phyloP scores from a whole-genome alignment of 1,140 invertebrate genomes.

The Drosophila subobscura region DNA sequence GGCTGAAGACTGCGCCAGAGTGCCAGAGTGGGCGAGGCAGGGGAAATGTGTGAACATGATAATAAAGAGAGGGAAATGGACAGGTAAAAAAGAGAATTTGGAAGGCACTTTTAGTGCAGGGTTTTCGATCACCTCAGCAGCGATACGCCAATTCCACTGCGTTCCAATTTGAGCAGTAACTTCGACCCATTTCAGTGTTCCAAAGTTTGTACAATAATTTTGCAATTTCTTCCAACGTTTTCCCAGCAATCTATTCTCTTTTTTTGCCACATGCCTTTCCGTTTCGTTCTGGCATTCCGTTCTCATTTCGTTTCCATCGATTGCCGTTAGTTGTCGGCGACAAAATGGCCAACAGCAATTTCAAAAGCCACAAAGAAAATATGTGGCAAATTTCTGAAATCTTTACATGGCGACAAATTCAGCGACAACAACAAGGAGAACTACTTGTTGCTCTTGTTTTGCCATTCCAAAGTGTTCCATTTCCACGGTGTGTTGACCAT shows the following conservation, averaged over 20 bases:
- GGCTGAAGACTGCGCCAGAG: too few relatives aligned
- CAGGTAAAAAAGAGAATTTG: too few relatives aligned
- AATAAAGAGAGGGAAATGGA: too few relatives aligned
- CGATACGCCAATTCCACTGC: too few relatives aligned
- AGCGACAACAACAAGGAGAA: slow-evolving; percentile 8
- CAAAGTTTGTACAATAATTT: too few relatives aligned
- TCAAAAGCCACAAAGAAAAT: slow-evolving; percentile 59
- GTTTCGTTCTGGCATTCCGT: slow-evolving; percentile 43
- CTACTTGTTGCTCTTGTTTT: neutral
- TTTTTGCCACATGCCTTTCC: slow-evolving; percentile 13
- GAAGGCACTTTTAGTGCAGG: too few relatives aligned
- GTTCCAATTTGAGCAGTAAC: too few relatives aligned
- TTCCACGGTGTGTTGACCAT: slow-evolving; percentile 50
- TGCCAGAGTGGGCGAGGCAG: neutral
- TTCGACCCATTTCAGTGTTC: too few relatives aligned
- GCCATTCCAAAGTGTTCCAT: slow-evolving; percentile 40
- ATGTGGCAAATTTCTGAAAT: slow-evolving; percentile 61
- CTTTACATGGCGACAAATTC: slow-evolving; percentile 51
- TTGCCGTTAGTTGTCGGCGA: slow-evolving; percentile 30
- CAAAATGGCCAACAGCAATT: slow-evolving; percentile 43
- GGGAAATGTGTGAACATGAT: too few relatives aligned
- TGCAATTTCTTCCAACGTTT: slow-evolving; percentile 6
- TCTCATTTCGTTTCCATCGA: slow-evolving; percentile 39
- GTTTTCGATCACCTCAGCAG: too few relatives aligned
- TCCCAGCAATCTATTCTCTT: neutral